phyloP scores from a whole-genome alignment of 92 coral and sea anemone species.

The Scolanthus callimorphus region DNA sequence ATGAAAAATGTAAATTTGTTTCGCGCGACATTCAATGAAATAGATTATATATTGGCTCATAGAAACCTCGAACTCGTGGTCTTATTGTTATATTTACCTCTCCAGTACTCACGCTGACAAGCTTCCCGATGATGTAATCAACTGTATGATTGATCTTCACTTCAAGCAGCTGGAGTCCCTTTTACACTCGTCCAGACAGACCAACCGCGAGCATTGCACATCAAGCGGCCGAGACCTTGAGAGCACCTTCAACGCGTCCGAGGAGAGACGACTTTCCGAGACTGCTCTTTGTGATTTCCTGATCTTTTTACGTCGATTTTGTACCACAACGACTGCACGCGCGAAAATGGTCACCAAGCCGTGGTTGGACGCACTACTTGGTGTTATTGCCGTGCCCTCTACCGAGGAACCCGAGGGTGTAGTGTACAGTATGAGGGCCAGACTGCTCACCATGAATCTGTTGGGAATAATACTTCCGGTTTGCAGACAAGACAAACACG shows the following conservation, averaged over 20 bases:
- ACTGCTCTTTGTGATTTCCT: constrained; percentile 79
- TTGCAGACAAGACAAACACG: constrained; percentile 47
- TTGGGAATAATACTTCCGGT: constrained; percentile 67
- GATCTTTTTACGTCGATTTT: constrained; percentile 66
- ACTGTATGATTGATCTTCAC: constrained; percentile 58
- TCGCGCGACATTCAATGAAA: too few relatives aligned
- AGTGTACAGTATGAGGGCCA: constrained; percentile 50
- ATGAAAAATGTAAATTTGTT: too few relatives aligned
- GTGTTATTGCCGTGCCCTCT: constrained; percentile 40
- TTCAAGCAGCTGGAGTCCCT: constrained; percentile 55
- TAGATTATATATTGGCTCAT: too few relatives aligned
- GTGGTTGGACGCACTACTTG: constrained; percentile 57
- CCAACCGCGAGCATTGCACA: not conserved
- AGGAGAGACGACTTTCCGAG: constrained; percentile 58
- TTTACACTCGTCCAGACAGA: not conserved
- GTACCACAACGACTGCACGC: constrained; percentile 44
- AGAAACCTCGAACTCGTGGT: too few relatives aligned
- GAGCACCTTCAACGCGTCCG: constrained; percentile 9
- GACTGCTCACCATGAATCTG: constrained; percentile 70
- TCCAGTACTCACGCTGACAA: constrained; percentile 73
- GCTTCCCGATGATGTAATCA: constrained; percentile 54
- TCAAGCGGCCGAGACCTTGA: not conserved
- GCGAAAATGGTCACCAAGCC: constrained; percentile 59
- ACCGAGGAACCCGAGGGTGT: constrained; percentile 20
- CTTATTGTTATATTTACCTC: too few relatives aligned